phyloP scores from a whole-genome alignment of 2,797 vertebrate genomes.

The Crypturellus tataupa region DNA sequence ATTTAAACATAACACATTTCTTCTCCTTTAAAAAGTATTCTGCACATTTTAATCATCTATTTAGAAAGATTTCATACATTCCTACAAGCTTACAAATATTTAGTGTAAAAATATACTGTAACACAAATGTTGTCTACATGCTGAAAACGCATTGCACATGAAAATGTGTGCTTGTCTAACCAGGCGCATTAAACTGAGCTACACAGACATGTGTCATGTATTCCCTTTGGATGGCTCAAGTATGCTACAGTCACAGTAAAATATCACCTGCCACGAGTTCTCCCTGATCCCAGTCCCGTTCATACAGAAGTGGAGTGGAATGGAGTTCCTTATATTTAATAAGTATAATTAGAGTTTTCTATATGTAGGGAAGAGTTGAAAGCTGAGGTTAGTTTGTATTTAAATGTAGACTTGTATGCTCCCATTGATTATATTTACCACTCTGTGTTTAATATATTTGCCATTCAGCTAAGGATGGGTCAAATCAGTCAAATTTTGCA shows the following conservation, averaged over 20 bases:
- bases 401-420: not conserved
- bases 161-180: not conserved
- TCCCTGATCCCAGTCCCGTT: not conserved
- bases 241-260: not conserved
- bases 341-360: not conserved
- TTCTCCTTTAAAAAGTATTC: not conserved
- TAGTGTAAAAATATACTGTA: not conserved
- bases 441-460: not conserved
- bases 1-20: rapidly evolving
- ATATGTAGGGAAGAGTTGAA: not conserved
- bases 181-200: constrained; percentile 39
- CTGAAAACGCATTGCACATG: not conserved
- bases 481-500: not conserved
- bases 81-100: not conserved
- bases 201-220: not conserved
- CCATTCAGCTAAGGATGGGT: not conserved
- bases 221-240: constrained; percentile 1
- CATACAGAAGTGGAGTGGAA: not conserved
- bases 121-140: not conserved
- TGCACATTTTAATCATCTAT: not conserved
- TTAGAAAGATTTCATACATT: not conserved
- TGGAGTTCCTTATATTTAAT: not conserved
- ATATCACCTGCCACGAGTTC: not conserved
- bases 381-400: not conserved
- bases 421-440: not conserved